Percentiles rank a stretch among this genome's conserved stretches.
These are phyloP conservation scores for Scaptomyza tumidula DNA, from an alignment of 2,888 invertebrate species.

Conservation along the genomic window DNA sequence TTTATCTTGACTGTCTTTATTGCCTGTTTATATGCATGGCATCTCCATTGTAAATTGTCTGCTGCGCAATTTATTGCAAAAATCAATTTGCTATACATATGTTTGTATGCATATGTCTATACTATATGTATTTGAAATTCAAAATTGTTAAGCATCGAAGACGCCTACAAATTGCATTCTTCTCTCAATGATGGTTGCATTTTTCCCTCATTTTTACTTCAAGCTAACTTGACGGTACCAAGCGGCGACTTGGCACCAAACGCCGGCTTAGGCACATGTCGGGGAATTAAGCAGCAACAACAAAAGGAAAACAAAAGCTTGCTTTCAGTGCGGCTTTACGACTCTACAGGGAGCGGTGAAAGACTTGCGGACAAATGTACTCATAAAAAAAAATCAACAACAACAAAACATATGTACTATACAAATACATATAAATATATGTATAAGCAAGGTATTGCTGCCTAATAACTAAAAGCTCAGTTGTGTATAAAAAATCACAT, in stretches of 20 bases:
- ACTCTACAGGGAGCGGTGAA: constrained; percentile 35
- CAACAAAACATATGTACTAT: constrained; percentile 18
- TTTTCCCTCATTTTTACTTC: constrained; percentile 17
- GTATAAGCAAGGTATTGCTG: constrained; percentile 9
- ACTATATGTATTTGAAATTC: constrained; percentile 12
- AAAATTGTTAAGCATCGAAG: constrained; percentile 11
- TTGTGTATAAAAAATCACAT: constrained; percentile 40
- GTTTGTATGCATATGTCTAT: neutral
- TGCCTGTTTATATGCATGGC: constrained; percentile 16
- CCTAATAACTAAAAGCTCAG: constrained; percentile 31
- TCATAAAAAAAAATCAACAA: neutral
- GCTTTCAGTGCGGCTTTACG: constrained; percentile 39
- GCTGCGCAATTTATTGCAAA: constrained; percentile 37
- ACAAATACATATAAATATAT: constrained; percentile 14
- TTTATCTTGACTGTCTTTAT: neutral
- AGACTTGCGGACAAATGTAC: constrained; percentile 28
- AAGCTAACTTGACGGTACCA: constrained; percentile 56
- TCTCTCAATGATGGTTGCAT: constrained; percentile 5
- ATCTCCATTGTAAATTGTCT: constrained; percentile 15
- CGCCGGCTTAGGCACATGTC: constrained; percentile 50
- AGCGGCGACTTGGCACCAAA: constrained; percentile 69
- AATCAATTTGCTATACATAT: constrained; percentile 18
- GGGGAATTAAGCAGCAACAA: constrained; percentile 62
- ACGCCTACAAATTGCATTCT: constrained; percentile 13
- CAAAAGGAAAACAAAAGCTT: constrained; percentile 57